Percentiles rank a stretch among this genome's conserved stretches.
Conservation (phyloP, 2,797 vertebrate species). For the Lophius americanus region DNA sequence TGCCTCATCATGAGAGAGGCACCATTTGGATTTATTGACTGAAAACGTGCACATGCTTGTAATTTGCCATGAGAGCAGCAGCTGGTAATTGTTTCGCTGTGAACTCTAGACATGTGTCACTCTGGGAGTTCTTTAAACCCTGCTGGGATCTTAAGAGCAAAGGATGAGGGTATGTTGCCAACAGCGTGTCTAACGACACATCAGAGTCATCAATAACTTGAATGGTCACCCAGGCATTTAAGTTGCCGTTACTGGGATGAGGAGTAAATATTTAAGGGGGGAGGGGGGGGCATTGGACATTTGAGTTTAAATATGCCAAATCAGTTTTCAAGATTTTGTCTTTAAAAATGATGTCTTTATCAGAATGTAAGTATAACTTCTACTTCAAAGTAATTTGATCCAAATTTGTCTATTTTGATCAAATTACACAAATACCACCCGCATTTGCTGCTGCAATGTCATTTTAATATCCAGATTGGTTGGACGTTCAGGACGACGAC, state of each 20-base stretch:
- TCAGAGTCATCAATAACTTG: slow-evolving; percentile 82
- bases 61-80: slow-evolving; percentile 13
- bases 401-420: too few relatives aligned
- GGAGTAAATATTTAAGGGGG: slow-evolving; percentile 65
- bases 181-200: slow-evolving; percentile 81
- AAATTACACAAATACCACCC: too few relatives aligned
- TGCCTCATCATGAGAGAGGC: slow-evolving; percentile 18
- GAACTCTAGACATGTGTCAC: slow-evolving; percentile 53
- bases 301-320: slow-evolving; percentile 44
- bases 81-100: slow-evolving; percentile 38
- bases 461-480: too few relatives aligned
- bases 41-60: slow-evolving; percentile 23
- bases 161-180: slow-evolving; percentile 75
- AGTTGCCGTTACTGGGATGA: slow-evolving; percentile 76
- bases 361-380: too few relatives aligned
- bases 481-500: too few relatives aligned
- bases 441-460: too few relatives aligned
- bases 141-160: slow-evolving; percentile 64
- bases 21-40: slow-evolving; percentile 36
- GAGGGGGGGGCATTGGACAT: slow-evolving; percentile 69
- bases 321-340: slow-evolving; percentile 32
- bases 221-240: slow-evolving; percentile 79
- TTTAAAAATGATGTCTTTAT: slow-evolving; percentile 6
- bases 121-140: slow-evolving; percentile 61
- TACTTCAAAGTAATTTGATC: too few relatives aligned